Conservation (phyloP, 1,140 invertebrate species). For the Camponotus vicinus region DNA sequence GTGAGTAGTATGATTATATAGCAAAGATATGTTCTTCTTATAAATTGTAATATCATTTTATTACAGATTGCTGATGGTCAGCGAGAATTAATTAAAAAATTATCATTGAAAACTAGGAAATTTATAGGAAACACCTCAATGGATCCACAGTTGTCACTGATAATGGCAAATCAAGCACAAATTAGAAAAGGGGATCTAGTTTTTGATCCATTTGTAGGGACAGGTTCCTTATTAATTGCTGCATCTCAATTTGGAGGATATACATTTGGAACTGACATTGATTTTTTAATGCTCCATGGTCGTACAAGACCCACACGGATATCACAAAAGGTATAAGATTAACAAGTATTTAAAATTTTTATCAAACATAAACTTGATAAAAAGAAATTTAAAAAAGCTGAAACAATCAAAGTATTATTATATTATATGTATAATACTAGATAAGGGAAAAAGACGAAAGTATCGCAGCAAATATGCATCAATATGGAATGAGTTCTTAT, state of each 20-base stretch:
- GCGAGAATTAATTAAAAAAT: constrained; percentile 91
- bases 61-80: constrained; percentile 93
- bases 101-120: constrained; percentile 95
- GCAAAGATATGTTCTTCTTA: neutral
- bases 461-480: constrained; percentile 93
- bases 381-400: neutral
- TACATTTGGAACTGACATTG: constrained; percentile 97
- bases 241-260: constrained; percentile 96
- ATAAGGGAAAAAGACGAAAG: constrained; percentile 93
- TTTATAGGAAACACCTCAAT: constrained; percentile 99
- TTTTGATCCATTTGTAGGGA: constrained; percentile 98
- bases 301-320: constrained; percentile 93
- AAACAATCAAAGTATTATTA: constrained; percentile 18
- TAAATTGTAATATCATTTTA: constrained; percentile 19
- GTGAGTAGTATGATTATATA: constrained; percentile 86
- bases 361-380: neutral
- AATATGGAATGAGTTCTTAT: constrained; percentile 92
- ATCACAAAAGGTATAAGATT: constrained; percentile 89
- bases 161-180: constrained; percentile 97
- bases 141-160: constrained; percentile 96
- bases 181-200: constrained; percentile 92
- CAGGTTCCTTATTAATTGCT: constrained; percentile 96
- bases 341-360: constrained; percentile 13
- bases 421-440: constrained; percentile 81
- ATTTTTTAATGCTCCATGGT: constrained; percentile 96